Evolutionary conservation across 2,113 vertebrate species (phyloP).

Genomic region (Phrynocephalus versicolor): DNA sequence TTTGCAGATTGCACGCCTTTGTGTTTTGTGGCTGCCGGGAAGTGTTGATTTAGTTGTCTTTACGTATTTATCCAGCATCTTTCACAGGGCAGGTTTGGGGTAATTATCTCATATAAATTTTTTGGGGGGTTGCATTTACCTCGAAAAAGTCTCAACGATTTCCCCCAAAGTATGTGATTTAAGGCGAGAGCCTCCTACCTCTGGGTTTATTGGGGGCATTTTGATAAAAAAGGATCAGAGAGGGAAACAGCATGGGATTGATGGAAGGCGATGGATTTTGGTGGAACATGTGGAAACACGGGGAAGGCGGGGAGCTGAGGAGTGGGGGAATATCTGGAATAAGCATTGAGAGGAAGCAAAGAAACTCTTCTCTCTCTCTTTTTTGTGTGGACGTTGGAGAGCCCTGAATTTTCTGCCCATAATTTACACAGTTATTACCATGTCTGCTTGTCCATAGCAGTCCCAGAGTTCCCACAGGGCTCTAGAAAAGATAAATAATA

Average conservation of each 20-base stretch:
- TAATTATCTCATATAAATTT: fast-evolving
- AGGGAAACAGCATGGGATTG: fast-evolving
- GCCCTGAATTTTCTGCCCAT: neutral
- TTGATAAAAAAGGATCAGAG: neutral
- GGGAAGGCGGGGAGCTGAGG: neutral
- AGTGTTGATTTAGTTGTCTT: fast-evolving
- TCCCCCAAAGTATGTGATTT: neutral
- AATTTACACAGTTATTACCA: slow-evolving; percentile 16
- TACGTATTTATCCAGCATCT: neutral
- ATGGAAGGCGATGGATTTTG: neutral
- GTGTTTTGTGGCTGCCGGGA: neutral
- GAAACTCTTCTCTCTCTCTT: neutral
- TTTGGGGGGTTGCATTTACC: neutral
- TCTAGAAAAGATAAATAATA: slow-evolving; percentile 50
- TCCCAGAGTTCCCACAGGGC: slow-evolving; percentile 43
- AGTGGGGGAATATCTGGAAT: neutral
- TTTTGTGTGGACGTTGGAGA: neutral
- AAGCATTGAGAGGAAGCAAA: fast-evolving
- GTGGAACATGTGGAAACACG: neutral
- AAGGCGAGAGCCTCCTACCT: neutral
- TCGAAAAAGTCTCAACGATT: neutral
- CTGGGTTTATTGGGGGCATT: neutral
- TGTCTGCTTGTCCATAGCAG: slow-evolving; percentile 29
- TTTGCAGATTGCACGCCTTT: neutral
- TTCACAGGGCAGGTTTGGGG: neutral